Evolutionary conservation across 2,888 invertebrate genomes (phyloP).

Genomic region (Nomada ruficornis): DNA sequence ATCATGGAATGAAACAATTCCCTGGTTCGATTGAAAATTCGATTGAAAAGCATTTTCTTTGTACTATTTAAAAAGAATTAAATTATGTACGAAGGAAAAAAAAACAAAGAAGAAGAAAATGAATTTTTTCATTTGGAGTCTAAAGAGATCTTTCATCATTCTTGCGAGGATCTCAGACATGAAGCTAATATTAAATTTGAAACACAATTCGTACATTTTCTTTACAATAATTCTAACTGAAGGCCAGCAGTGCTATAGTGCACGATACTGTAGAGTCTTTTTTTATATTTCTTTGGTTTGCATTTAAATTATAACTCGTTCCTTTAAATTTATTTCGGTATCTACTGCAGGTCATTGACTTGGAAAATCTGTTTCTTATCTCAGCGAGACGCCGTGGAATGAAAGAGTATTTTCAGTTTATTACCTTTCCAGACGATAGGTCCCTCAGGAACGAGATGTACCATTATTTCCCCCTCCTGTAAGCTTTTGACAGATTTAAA

Average conservation of each 20-base stretch:
- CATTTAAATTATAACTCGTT: background rate
- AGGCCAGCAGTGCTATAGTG: too few relatives aligned
- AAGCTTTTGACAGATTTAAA: background rate
- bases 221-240: too few relatives aligned
- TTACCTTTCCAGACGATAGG: background rate
- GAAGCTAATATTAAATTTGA: too few relatives aligned
- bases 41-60: background rate
- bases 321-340: background rate
- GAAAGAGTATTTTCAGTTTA: background rate
- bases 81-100: too few relatives aligned
- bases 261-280: too few relatives aligned
- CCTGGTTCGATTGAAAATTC: background rate
- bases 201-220: too few relatives aligned
- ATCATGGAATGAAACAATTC: slow-evolving; percentile 4
- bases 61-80: too few relatives aligned
- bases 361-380: slow-evolving; percentile 11
- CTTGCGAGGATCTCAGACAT: too few relatives aligned
- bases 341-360: background rate
- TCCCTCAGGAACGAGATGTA: background rate
- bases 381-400: background rate
- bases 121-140: too few relatives aligned
- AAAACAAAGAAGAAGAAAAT: too few relatives aligned
- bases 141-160: too few relatives aligned
- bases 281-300: background rate
- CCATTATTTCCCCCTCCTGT: background rate